phyloP scores from a whole-genome alignment of 2,113 vertebrate genomes.

The Stomatorhinus ivindoensis region DNA sequence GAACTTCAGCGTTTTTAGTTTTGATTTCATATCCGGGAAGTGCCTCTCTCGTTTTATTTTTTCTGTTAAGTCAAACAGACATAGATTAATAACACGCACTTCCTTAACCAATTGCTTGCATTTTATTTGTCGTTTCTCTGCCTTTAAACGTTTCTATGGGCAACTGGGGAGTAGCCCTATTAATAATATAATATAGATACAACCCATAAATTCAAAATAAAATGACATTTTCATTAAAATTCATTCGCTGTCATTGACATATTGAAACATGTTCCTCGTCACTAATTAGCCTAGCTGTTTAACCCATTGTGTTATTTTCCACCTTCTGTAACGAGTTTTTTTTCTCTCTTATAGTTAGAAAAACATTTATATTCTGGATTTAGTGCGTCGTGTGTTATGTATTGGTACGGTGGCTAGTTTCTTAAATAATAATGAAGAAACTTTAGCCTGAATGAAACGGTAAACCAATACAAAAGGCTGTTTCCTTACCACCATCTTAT shows the following conservation, averaged over 20 bases:
- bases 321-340: background rate
- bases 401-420: background rate
- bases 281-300: background rate
- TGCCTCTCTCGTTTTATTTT: constrained; percentile 47
- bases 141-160: constrained; percentile 1
- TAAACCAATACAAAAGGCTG: background rate
- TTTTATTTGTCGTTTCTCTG: constrained; percentile 41
- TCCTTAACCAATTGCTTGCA: constrained; percentile 59
- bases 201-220: background rate
- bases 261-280: background rate
- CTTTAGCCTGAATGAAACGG: background rate
- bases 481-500: background rate
- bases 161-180: background rate
- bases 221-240: background rate
- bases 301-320: background rate
- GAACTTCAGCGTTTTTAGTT: constrained; percentile 58
- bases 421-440: background rate
- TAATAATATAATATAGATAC: background rate
- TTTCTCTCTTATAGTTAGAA: background rate
- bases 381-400: background rate
- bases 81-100: constrained; percentile 62
- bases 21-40: constrained; percentile 87
- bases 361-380: background rate
- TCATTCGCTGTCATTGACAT: background rate
- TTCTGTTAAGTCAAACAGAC: constrained; percentile 49